Evolutionary conservation across 2,113 vertebrate genomes (phyloP).

Genomic region (Pyrgilauda ruficollis): DNA sequence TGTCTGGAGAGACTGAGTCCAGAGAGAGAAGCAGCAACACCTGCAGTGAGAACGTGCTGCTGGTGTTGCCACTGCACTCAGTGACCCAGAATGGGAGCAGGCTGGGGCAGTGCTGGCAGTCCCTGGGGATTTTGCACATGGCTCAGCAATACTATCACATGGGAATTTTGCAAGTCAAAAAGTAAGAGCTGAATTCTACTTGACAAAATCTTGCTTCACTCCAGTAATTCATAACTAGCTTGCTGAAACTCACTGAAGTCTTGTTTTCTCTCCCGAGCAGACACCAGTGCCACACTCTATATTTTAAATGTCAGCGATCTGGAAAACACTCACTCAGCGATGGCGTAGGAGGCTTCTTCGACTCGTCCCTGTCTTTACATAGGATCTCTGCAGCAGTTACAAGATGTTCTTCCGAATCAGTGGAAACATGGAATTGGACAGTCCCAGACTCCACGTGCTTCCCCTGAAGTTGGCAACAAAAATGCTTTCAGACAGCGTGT

Average conservation of each 20-base stretch:
- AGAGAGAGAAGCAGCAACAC: background rate
- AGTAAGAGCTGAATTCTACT: background rate
- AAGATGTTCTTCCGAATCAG: slow-evolving; percentile 57
- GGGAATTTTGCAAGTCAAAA: background rate
- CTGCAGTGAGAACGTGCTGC: accelerated
- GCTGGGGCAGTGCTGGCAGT: background rate
- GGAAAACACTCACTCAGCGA: slow-evolving; percentile 73
- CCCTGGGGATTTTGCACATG: background rate
- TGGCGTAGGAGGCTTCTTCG: slow-evolving; percentile 59
- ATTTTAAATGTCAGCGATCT: background rate
- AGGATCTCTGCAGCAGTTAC: slow-evolving; percentile 9
- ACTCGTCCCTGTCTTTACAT: slow-evolving; percentile 34
- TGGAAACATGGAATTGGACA: slow-evolving; percentile 77
- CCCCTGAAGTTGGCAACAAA: slow-evolving; percentile 20
- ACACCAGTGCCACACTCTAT: background rate
- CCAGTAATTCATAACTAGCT: background rate
- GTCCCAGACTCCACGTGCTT: slow-evolving; percentile 75
- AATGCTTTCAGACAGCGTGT: background rate
- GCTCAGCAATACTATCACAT: background rate
- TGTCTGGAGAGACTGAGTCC: background rate
- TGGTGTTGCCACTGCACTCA: accelerated
- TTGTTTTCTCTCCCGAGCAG: background rate
- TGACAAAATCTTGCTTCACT: background rate
- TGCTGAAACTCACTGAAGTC: background rate
- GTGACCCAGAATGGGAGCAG: accelerated